phyloP scores from a whole-genome alignment of 2,797 vertebrate genomes.

The Anabacerthia variegaticeps region DNA sequence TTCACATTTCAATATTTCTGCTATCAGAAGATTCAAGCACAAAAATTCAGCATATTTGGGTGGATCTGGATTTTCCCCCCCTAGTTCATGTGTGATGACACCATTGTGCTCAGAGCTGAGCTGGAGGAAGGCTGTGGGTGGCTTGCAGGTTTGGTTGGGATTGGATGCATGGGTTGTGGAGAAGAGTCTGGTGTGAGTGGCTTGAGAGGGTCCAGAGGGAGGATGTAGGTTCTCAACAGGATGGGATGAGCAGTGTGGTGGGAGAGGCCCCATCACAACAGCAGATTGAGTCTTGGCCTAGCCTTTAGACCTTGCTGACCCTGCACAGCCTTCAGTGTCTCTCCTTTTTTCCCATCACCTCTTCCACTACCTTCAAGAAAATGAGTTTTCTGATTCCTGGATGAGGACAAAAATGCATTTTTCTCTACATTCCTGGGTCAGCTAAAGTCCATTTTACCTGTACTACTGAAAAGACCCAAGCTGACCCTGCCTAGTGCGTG shows the following conservation, averaged over 20 bases:
- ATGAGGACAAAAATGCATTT: neutral
- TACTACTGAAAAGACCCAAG: neutral
- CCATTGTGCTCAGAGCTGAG: neutral
- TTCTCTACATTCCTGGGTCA: neutral
- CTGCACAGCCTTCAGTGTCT: neutral
- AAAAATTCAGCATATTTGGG: neutral
- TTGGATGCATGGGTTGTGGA: neutral
- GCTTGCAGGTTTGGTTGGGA: neutral
- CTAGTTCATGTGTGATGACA: neutral
- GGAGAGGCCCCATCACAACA: neutral
- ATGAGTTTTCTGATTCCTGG: neutral
- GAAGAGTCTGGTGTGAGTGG: neutral
- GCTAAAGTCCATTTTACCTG: neutral
- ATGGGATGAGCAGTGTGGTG: neutral
- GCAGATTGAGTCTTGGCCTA: neutral
- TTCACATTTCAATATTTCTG: neutral
- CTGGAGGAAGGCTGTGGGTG: neutral
- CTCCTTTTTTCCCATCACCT: neutral
- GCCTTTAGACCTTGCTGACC: neutral
- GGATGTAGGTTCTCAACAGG: neutral
- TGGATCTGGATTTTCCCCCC: neutral
- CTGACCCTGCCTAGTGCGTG: neutral
- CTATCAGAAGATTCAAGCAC: neutral
- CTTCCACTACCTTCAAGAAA: neutral
- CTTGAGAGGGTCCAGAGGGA: neutral